phyloP scores from a whole-genome alignment of 2,797 vertebrate species.

The Lacerta bilineata region DNA sequence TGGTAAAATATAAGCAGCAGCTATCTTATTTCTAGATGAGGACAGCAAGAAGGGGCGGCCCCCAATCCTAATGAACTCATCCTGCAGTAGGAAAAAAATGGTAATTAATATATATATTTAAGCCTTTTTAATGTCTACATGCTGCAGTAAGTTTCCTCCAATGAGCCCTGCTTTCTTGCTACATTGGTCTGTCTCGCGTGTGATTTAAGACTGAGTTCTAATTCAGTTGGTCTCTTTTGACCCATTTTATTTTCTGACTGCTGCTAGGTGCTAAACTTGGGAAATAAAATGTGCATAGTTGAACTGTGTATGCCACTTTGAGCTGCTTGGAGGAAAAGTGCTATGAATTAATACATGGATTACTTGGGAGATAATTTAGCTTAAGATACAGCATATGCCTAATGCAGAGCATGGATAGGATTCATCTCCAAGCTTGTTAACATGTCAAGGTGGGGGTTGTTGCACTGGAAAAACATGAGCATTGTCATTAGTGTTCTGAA shows the following conservation, averaged over 20 bases:
- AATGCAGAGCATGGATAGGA: not conserved
- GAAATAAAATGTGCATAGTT: not conserved
- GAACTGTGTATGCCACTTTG: no score
- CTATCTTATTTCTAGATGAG: slow-evolving; percentile 62
- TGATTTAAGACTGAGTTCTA: not conserved
- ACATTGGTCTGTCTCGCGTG: not conserved
- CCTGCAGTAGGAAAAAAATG: slow-evolving; percentile 50
- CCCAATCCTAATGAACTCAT: not conserved
- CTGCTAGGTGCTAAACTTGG: not conserved
- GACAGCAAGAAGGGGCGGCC: slow-evolving; percentile 54
- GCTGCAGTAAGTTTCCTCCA: not conserved
- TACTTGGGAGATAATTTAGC: no score
- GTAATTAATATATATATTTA: slow-evolving; percentile 56
- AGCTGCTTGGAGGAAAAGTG: not conserved
- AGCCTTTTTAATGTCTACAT: no score
- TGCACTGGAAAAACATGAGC: not conserved
- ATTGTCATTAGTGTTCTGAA: not conserved
- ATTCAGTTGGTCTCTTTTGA: not conserved
- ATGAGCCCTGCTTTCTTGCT: not conserved
- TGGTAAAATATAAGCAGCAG: not conserved
- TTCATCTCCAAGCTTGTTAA: not conserved
- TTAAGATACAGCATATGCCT: not conserved
- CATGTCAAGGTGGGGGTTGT: no score
- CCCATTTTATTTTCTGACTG: not conserved
- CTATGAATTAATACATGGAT: not conserved